Base-by-base conservation (phyloP, 2,113 vertebrate species). In the Choloepus hoffmanni region DNA sequence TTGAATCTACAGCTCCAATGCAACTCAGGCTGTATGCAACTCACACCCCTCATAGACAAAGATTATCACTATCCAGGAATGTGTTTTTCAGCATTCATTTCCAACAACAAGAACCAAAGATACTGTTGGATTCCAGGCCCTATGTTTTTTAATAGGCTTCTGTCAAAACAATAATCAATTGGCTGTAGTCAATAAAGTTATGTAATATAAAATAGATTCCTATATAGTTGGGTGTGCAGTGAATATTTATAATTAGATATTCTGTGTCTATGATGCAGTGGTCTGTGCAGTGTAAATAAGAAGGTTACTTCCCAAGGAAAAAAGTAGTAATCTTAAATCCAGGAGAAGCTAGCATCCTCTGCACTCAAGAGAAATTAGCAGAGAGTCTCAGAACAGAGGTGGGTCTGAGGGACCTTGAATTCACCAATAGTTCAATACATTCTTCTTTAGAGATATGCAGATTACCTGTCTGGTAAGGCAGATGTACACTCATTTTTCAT, bases 401-500 rank as follows among this genome's bases (percentile, higher is more conserved):
- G 84, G 74, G 18, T 7, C 11, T 87, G 19, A 40, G 33, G 78
- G 33, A 60, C 15, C 18, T 36, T 83, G 87, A 76, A 63, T 74
- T 94, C 40, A 48, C 21, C 45, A 78, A 26, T 58, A 5, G 19
- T 74, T 73, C 62, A 18, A 5, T 55, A 36, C 36, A 68, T 26
- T 84, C 15, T 92, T 77, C 21, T 77, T 78, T 85, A 82, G 62
- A 78, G 21, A 23, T 13, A 58, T 15, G 4, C 53, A 77, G 40
- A 86, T 67, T 50, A 72, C n/a, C 11, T 48, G 6, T 48, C 0
- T 65, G 13, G 82, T 30, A 88, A 73, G 72, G 62, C 24, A 73
- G 24, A 81, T 33, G 4, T n/a, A 33, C 11, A 67, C 76, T 94
- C 65, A 94, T 50, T 97, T 91, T 90, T 93, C 43, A 72, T 78